Conservation (phyloP, 2,797 vertebrate genomes). For the Parotocinclus haroldoi region DNA sequence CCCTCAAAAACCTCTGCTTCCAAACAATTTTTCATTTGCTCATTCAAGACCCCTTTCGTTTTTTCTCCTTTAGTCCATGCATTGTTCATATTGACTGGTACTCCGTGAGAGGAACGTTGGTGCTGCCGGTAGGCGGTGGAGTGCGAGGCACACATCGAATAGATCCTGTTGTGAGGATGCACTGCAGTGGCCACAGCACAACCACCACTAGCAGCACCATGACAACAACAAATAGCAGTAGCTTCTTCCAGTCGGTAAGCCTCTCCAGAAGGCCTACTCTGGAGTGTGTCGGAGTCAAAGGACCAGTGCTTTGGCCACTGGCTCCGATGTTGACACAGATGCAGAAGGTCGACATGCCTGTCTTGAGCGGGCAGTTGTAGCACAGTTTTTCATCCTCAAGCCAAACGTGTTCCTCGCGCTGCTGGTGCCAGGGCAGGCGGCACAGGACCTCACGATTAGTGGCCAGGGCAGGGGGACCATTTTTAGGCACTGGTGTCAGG, state of each 20-base stretch:
- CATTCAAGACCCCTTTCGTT: too few relatives aligned
- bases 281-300: slow-evolving; percentile 26
- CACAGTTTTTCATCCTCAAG: slow-evolving; percentile 88
- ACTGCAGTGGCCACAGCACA: slow-evolving; percentile 90
- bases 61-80: too few relatives aligned
- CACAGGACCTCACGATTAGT: slow-evolving; percentile 84
- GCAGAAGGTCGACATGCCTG: slow-evolving; percentile 57
- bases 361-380: slow-evolving; percentile 65
- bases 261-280: slow-evolving; percentile 53
- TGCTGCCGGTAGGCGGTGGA: not conserved
- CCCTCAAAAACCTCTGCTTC: too few relatives aligned
- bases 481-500: slow-evolving; percentile 73
- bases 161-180: slow-evolving; percentile 80
- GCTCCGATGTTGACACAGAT: slow-evolving; percentile 85
- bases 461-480: slow-evolving; percentile 78
- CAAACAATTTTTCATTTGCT: too few relatives aligned
- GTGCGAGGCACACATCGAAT: slow-evolving; percentile 66
- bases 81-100: too few relatives aligned
- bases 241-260: slow-evolving; percentile 80
- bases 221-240: slow-evolving; percentile 73
- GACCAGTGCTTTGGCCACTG: slow-evolving; percentile 59
- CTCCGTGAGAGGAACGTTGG: accelerated
- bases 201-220: slow-evolving; percentile 79
- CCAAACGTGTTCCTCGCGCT: slow-evolving; percentile 81
- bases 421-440: slow-evolving; percentile 79